Evolutionary conservation across 2,888 invertebrate species (phyloP), one percentile per base, ranked within the genome.

Genomic region (Tipula lateralis): DNA sequence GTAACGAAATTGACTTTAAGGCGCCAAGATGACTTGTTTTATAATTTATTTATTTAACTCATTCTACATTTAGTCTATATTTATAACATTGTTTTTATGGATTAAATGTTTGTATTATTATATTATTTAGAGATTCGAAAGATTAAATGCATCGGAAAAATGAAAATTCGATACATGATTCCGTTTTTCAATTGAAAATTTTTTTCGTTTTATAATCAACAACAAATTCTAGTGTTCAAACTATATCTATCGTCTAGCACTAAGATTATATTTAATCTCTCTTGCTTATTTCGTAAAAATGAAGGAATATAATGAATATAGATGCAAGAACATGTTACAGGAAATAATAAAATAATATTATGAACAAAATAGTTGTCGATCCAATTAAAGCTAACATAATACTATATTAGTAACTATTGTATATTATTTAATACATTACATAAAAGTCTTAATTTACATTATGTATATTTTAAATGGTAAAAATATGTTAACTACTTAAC

Each of bases 1-100:
- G 66, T 66, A 66, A 66, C 24, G 4, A 66, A 66, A 66, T 66
- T 66, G 66, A 66, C 66, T 66, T 66, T 66, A 66, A 66, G 66
- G 66, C 66, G 66, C 66, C 66, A 24, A 66, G 6, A 24, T 66
- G 66, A 66, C 66, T 66, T 66, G 66, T 66, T 66, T 66, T 66
- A 24, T 66, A 66, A 24, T 66, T 66, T 66, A 66, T 66, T 66
- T 66, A 66, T 66, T 66, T 24, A 66, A 24, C 24, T 24, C 66
- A 66, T 66, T 66, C 66, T 24, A 66, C 66, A 66, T 66, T 6
- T 66, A 66, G 19, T 66, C 24, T 66, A 66, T 66, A 9, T 24
- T 9, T 66, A 24, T 66, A 66, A 24, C 24, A 24, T 24, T 66
- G 24, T 7, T 66, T 66, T 66, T 66, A 66, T 66, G 66, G 66